Conservation (phyloP, 2,888 invertebrate species). For the Ommatoiulus sabulosus region DNA sequence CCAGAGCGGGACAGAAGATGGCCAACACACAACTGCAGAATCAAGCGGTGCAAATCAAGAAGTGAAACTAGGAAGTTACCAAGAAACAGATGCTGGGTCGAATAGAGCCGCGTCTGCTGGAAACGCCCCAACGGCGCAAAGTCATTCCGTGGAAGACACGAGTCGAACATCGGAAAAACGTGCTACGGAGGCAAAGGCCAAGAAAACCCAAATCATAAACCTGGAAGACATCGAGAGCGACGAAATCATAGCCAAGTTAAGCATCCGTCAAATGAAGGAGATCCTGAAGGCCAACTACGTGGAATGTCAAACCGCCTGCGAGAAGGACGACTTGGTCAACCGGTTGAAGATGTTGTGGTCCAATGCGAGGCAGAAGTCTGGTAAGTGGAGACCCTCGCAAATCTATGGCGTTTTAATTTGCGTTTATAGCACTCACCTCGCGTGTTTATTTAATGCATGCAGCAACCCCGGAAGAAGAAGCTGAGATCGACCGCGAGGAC, state of each 20-base stretch:
- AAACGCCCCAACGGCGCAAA: too few relatives aligned
- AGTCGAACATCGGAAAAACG: neutral
- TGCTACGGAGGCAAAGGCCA: neutral
- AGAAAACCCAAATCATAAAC: neutral
- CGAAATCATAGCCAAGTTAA: neutral
- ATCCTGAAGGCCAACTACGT: constrained; percentile 85
- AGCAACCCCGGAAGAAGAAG: neutral
- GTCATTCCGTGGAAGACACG: neutral
- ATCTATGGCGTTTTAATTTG: neutral
- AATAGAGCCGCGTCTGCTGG: too few relatives aligned
- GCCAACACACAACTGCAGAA: too few relatives aligned
- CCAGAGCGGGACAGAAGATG: neutral
- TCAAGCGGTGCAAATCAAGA: too few relatives aligned
- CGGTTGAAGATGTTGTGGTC: constrained; percentile 81
- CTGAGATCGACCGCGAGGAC: neutral
- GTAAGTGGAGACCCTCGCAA: constrained; percentile 41
- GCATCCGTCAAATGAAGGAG: constrained; percentile 75
- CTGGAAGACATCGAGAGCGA: neutral
- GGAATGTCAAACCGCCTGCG: constrained; percentile 88
- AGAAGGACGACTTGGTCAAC: constrained; percentile 84
- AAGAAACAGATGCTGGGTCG: neutral
- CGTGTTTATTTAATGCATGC: neutral
- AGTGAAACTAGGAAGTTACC: too few relatives aligned
- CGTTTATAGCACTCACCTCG: neutral
- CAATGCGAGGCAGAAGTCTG: constrained; percentile 71